phyloP scores from a whole-genome alignment of 2,888 invertebrate species.

The Parnassius mnemosyne region DNA sequence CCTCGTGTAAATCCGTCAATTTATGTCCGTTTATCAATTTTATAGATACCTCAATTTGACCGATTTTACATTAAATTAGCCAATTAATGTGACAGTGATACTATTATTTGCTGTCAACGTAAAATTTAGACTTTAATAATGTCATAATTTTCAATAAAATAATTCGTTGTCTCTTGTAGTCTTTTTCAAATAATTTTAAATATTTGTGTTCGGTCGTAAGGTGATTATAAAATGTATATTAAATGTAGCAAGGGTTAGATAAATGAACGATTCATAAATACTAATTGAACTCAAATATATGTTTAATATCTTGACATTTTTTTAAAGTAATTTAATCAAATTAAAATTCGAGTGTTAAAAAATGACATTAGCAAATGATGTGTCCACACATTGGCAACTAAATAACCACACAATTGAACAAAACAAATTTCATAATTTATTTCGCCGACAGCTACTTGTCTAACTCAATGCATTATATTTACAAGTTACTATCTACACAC shows the following conservation, averaged over 20 bases:
- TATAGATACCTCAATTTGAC: too few relatives aligned
- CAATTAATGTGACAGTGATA: too few relatives aligned
- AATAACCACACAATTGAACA: neutral
- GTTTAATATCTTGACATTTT: too few relatives aligned
- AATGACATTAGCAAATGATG: too few relatives aligned
- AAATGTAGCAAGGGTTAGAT: too few relatives aligned
- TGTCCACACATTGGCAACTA: neutral
- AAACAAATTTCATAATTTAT: conserved; percentile 23
- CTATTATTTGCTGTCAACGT: too few relatives aligned
- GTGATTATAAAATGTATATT: too few relatives aligned
- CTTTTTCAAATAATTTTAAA: neutral
- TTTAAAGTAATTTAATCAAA: too few relatives aligned
- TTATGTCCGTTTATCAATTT: neutral
- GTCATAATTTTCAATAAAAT: conserved; percentile 5
- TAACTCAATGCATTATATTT: conserved; percentile 44
- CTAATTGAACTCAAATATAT: neutral
- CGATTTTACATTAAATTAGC: too few relatives aligned
- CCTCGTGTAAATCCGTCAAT: neutral
- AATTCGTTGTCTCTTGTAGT: conserved; percentile 19
- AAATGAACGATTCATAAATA: neutral
- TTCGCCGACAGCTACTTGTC: conserved; percentile 14
- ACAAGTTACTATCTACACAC: conserved; percentile 71
- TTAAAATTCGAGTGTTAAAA: too few relatives aligned
- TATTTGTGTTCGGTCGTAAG: too few relatives aligned
- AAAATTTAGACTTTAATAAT: neutral